Base-by-base conservation (phyloP, 1,140 invertebrate species). In the Polypedilum vanderplanki region DNA sequence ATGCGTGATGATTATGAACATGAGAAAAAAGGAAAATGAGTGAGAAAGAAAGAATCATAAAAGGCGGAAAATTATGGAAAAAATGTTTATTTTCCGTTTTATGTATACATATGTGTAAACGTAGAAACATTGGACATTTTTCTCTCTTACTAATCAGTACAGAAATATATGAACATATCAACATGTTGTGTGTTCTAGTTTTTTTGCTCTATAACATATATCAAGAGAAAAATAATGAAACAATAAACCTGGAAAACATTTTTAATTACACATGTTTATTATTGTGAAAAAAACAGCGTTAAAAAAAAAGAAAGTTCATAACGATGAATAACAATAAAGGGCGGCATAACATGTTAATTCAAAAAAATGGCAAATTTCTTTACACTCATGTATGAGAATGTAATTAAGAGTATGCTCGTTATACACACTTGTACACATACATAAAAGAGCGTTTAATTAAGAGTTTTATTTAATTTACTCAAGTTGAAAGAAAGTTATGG, bases 181-280 rank as follows among this genome's bases (percentile, higher is more conserved):
- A 57, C n/a, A 15, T 57, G 46, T 57, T 57, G n/a, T 57, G 10
- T 15, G 12, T 57, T n/a, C 46, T 57, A 57, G 4, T 15, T 57
- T 57, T 57, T 15, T 46, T 46, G 41, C 15, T 46, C 41, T 46
- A 46, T 46, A 15, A 46, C 9, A n/a, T 46, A 10, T n/a, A 57
- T 4, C 46, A 57, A 46, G 41, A 46, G 15, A 46, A 46, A 12
- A 46, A 57, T 15, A 57, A 0, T 57, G 46, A 12, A 57, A 57
- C 12, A 57, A 57, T 57, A 57, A 15, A 57, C 10, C 46, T 57
- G 46, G 46, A 57, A 57, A 57, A 15, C 46, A 57, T 57, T 57
- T 57, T 57, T 57, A 57, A 57, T 57, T 57, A 57, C 46, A 57
- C 46, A 4, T 57, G 46, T 57, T 57, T 57, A 57, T 57, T 57